Base-by-base conservation (phyloP, 1,140 invertebrate genomes). In the Venturia canescens region DNA sequence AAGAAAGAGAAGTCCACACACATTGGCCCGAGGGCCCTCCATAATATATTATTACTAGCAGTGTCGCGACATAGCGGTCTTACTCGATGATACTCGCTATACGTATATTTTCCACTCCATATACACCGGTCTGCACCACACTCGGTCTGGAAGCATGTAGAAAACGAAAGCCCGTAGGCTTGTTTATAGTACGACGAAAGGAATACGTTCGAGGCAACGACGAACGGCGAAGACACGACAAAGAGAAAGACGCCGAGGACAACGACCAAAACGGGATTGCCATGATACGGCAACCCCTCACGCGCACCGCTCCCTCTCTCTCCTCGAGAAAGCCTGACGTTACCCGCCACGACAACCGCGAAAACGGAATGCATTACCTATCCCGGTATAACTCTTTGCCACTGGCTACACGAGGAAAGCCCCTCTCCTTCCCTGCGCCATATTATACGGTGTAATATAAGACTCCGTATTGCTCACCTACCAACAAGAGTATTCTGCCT, bases 361-460 rank as follows among this genome's bases (percentile, higher is more conserved):
- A 77, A 77, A 77, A 66, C 57, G 75, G 60, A 77, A 77, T 77
- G 75, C 75, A 77, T 77, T 77, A 77, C 75, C 57, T 66, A 9
- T 69, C 29, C 44, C 26, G 75, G 60, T 77, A 77, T 77, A 77
- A 77, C 57, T 77, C 75, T 66, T 77, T 44, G 57, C 57, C 75
- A 66, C 75, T 18, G 57, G 75, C 75, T 77, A 66, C 9, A n/a
- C 27, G 5, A 11, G 16, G 21, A 13, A 38, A 9, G 29, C 11
- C 7, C 13, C 38, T 44, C 38, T 3, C 38, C 13, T 44, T 38
- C 75, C 27, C 57, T 26, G 66, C 44, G 44, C 57, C 29, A 66
- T 77, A 63, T 77, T 34, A 69, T 31, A 27, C 23, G 26, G 57
- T 26, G 57, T 15, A 44, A 26, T 66, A 66, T 44, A 48, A n/a